Percentiles rank a stretch among this genome's conserved stretches.
phyloP scores from a whole-genome alignment of 2,113 vertebrate genomes.

The Laterallus jamaicensis region DNA sequence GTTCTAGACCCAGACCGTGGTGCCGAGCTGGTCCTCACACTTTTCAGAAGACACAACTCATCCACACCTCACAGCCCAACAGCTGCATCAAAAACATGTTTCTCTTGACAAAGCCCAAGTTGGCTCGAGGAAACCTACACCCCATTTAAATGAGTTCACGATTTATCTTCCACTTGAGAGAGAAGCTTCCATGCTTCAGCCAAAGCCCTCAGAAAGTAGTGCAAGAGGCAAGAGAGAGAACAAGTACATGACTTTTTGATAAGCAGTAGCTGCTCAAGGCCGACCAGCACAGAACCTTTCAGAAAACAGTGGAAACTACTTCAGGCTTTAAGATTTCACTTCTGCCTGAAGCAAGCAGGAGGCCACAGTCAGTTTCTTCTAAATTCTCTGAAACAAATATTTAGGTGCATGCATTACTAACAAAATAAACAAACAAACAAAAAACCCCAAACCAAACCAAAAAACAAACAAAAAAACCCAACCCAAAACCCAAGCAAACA shows the following conservation, averaged over 20 bases:
- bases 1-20: background rate
- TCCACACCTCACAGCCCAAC: background rate
- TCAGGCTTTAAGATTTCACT: background rate
- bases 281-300: background rate
- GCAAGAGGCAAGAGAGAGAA: background rate
- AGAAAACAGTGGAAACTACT: background rate
- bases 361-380: background rate
- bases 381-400: background rate
- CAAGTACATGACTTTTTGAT: background rate
- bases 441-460: no score
- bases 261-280: background rate
- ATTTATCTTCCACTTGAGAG: background rate
- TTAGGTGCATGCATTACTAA: background rate
- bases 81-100: background rate
- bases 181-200: background rate
- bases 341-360: background rate
- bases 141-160: rapidly evolving
- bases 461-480: background rate
- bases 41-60: background rate
- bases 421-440: no score
- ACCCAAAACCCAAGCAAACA: no score
- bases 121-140: background rate
- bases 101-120: background rate
- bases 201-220: background rate
- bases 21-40: background rate